These are phyloP conservation scores for Myotis daubentonii DNA, from an alignment of 2,797 vertebrate species.

Conservation along the genomic window DNA sequence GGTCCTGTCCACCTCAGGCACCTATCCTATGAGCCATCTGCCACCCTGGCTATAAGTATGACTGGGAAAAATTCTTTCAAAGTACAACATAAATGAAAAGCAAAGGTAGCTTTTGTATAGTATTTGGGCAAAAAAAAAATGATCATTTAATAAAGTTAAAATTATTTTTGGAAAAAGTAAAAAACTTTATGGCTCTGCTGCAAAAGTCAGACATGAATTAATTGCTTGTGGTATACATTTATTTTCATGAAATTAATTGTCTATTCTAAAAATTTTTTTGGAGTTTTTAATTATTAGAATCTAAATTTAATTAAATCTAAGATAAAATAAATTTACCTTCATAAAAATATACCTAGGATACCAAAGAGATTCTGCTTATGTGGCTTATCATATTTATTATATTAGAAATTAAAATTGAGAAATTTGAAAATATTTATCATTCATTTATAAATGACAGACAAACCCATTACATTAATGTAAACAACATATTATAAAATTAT, in stretches of 20 bases:
- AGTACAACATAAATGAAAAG: not conserved
- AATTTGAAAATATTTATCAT: not conserved
- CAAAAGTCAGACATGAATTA: not conserved
- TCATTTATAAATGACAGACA: not conserved
- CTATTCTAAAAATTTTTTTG: not conserved
- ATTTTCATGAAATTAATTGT: not conserved
- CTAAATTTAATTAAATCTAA: not conserved
- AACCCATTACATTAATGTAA: not conserved
- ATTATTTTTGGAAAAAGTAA: not conserved
- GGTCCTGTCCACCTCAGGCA: constrained; percentile 63
- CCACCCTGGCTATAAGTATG: constrained; percentile 36
- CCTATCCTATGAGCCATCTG: constrained; percentile 69
- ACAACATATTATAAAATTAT: not conserved
- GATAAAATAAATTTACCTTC: not conserved
- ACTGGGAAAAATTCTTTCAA: constrained; percentile 42
- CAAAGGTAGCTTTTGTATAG: not conserved
- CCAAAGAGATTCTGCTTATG: not conserved
- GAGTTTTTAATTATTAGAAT: not conserved
- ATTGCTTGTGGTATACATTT: not conserved
- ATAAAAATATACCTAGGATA: not conserved
- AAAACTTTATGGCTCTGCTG: not conserved
- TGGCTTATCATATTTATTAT: not conserved
- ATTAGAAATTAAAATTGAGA: not conserved
- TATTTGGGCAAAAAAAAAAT: not conserved
- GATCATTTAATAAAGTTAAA: not conserved